Evolutionary conservation across 1,140 invertebrate species (phyloP), one percentile per base, ranked within the genome.

Genomic region (Neoseiulus cucumeris): DNA sequence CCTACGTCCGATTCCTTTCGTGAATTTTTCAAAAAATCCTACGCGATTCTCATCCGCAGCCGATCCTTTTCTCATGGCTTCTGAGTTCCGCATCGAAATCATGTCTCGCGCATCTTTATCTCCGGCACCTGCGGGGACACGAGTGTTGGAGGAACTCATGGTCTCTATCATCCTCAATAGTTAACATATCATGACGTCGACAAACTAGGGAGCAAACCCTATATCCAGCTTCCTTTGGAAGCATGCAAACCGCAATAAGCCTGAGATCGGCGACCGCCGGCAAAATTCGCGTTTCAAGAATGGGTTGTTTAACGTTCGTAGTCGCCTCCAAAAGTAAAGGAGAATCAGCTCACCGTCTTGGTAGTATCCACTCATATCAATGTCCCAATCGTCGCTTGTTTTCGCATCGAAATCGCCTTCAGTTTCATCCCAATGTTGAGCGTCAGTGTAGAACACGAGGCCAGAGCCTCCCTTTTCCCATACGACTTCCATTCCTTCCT

Each of bases 401-500:
- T 77, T 75, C 66, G 80, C 80, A 73, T 83, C 82, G 74, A 81
- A 80, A 72, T 80, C 80, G 12, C 76, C 77, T 67, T 80, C 78
- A 44, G 75, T 71, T 65, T 75, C 73, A 67, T 81, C 74, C 82
- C 82, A 83, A 69, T 74, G 74, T 59, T 79, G 76, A 47, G 79
- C 80, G 74, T 83, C 82, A 4, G 82, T 83, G 68, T 83, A 81
- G 69, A 80, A 83, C n/a, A 82, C 80, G 7, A 83, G 71, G 2
- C 82, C 82, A 68, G 79, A 76, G 2, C 82, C 80, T 66, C 80
- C 82, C 70, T 83, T 83, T 70, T 83, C 82, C 82, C 82, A 83
- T 28, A 78, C 78, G 1, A 82, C 70, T 72, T 83, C 82, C 64
- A 81, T 78, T 70, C 82, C 76, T 68, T 81, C 75, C 71, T 83